Percentiles rank a stretch among this genome's conserved stretches.
phyloP scores from a whole-genome alignment of 2,888 invertebrate species.

The Lasiommata megera region DNA sequence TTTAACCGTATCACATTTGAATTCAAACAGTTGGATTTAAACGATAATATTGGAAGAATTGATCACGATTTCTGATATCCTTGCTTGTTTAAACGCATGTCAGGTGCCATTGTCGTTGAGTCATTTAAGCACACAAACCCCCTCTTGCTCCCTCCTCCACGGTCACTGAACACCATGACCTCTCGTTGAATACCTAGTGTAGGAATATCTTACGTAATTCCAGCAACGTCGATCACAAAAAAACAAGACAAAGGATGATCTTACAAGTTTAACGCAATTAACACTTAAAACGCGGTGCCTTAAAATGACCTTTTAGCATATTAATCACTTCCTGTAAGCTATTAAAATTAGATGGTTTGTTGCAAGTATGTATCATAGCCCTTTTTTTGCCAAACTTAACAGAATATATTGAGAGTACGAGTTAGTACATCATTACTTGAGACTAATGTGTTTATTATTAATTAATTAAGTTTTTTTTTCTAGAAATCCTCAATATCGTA shows the following conservation, averaged over 20 bases:
- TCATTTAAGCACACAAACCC: constrained; percentile 21
- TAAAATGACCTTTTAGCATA: constrained; percentile 12
- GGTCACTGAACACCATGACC: constrained; percentile 75
- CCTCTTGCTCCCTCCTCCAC: constrained; percentile 56
- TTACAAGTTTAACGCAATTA: constrained; percentile 19
- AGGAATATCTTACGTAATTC: constrained; percentile 56
- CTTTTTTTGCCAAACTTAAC: not conserved
- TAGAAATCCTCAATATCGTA: too few species aligned
- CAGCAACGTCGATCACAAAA: constrained; percentile 33
- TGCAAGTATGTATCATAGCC: not conserved
- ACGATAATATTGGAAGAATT: not conserved
- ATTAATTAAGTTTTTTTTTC: too few species aligned
- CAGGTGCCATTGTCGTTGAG: constrained; percentile 25
- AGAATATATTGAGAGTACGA: too few species aligned
- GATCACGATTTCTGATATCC: constrained; percentile 14
- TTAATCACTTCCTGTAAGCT: constrained; percentile 12
- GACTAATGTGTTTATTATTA: too few species aligned
- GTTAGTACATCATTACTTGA: too few species aligned
- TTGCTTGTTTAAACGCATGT: constrained; percentile 22
- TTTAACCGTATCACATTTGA: too few species aligned
- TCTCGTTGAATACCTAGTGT: constrained; percentile 58
- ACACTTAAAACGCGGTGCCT: constrained; percentile 9
- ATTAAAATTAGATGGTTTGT: constrained; percentile 8
- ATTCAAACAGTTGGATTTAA: not conserved
- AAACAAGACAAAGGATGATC: constrained; percentile 20